phyloP scores from a whole-genome alignment of 2,797 vertebrate species.

The Sciurus carolinensis region DNA sequence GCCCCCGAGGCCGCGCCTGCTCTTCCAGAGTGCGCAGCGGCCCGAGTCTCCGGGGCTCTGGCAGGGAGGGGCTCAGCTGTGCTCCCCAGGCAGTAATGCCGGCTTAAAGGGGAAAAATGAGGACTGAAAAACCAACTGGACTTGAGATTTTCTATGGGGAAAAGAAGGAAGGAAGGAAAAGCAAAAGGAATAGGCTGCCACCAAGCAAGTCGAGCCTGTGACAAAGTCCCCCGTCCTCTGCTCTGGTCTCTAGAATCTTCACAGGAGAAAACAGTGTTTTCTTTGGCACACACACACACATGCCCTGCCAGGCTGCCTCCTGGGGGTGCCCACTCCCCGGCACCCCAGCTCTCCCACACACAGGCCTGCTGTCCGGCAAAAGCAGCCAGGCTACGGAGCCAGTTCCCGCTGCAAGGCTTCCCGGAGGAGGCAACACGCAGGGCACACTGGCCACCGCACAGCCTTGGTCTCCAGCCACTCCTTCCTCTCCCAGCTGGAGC shows the following conservation, averaged over 20 bases:
- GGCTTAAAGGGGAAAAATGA: neutral
- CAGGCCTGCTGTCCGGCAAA: too few relatives aligned
- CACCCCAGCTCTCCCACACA: too few relatives aligned
- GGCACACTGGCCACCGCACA: neutral
- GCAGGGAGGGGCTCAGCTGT: too few relatives aligned
- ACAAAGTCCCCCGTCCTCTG: neutral
- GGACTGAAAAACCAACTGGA: neutral
- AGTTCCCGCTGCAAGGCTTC: rapidly evolving
- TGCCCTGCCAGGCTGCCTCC: neutral
- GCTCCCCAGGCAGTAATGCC: neutral
- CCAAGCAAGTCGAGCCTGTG: rapidly evolving
- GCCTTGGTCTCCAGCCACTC: too few relatives aligned
- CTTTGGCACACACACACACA: neutral
- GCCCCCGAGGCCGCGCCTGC: too few relatives aligned
- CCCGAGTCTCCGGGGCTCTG: too few relatives aligned
- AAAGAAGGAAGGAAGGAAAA: neutral
- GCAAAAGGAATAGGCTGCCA: neutral
- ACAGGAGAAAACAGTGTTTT: too few relatives aligned
- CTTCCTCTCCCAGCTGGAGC: neutral
- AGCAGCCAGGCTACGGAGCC: too few relatives aligned
- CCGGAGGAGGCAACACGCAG: too few relatives aligned
- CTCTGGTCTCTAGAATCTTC: neutral
- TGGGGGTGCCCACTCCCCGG: too few relatives aligned
- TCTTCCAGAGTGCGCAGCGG: too few relatives aligned
- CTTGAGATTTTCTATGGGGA: neutral